Conservation (phyloP, 2,888 invertebrate genomes). For the Cryptosula pallasiana region DNA sequence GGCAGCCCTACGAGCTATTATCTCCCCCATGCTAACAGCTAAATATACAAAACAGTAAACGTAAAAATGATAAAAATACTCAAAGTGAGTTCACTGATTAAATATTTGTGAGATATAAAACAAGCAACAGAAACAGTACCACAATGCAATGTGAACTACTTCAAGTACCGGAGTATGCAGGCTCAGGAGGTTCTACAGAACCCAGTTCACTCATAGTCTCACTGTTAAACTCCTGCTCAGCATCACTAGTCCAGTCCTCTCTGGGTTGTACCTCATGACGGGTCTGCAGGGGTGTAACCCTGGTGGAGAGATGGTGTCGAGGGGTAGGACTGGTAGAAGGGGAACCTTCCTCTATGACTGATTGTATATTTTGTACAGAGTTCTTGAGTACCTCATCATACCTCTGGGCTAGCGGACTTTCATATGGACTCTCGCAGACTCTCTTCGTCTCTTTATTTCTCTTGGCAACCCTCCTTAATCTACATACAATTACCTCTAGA, state of each 20-base stretch:
- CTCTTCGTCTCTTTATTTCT: neutral
- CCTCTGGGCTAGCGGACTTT: neutral
- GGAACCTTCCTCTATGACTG: conserved; percentile 29
- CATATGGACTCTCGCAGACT: neutral
- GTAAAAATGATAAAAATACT: too few species aligned
- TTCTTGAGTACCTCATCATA: conserved; percentile 35
- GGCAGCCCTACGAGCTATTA: neutral
- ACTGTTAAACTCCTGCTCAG: neutral
- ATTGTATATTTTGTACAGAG: conserved; percentile 36
- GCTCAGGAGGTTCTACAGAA: conserved; percentile 8
- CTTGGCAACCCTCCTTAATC: neutral
- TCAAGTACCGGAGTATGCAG: neutral
- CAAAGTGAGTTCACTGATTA: too few species aligned
- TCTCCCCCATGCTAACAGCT: conserved; percentile 16
- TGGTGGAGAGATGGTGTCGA: too few species aligned
- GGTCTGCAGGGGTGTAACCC: too few species aligned
- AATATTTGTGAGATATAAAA: too few species aligned
- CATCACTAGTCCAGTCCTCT: neutral
- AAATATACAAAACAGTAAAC: too few species aligned
- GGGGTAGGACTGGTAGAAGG: neutral
- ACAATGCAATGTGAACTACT: too few species aligned
- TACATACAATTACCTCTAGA: too few species aligned
- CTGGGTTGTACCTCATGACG: neutral
- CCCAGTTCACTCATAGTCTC: conserved; percentile 6
- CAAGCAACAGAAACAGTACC: too few species aligned